These are phyloP conservation scores for Drosophila pallidifrons DNA, from an alignment of 1,140 invertebrate genomes.

Conservation along the genomic window DNA sequence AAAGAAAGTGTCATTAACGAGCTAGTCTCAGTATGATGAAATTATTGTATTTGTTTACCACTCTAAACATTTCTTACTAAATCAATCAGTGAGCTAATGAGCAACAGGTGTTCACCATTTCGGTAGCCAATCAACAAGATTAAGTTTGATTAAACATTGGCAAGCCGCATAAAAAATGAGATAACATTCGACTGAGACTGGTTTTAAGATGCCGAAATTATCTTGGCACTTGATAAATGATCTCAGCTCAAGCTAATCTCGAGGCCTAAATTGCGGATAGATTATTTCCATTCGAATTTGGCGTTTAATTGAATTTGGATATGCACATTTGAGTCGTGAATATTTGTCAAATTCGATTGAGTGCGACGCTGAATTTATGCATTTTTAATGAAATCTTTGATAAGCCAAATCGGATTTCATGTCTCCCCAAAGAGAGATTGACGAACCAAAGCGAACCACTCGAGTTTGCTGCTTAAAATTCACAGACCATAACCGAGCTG, in stretches of 20 bases:
- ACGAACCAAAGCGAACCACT: constrained; percentile 15
- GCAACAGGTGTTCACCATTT: constrained; percentile 23
- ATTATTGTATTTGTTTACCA: no score
- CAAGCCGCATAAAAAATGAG: constrained; percentile 19
- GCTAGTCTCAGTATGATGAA: not conserved
- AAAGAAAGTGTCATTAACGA: not conserved
- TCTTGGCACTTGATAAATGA: constrained; percentile 27
- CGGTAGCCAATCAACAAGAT: constrained; percentile 21
- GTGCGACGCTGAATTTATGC: constrained; percentile 12
- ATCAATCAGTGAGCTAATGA: constrained; percentile 8
- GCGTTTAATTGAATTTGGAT: not conserved
- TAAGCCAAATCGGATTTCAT: constrained; percentile 41
- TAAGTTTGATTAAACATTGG: constrained; percentile 24
- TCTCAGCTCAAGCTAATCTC: constrained; percentile 15
- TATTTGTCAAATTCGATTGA: not conserved
- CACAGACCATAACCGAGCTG: constrained; percentile 76
- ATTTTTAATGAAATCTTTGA: constrained; percentile 44
- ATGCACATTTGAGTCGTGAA: constrained; percentile 6
- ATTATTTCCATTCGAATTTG: constrained; percentile 10
- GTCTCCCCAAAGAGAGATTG: constrained; percentile 8
- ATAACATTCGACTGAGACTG: not conserved
- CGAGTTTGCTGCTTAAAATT: constrained; percentile 65
- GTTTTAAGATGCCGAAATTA: constrained; percentile 22
- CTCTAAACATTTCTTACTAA: not conserved
- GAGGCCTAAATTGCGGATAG: not conserved